A percentile compares a stretch with the other conserved stretches of the same genome.
Evolutionary conservation across 2,888 invertebrate species (phyloP).

Genomic region (Drosophila mimica): DNA sequence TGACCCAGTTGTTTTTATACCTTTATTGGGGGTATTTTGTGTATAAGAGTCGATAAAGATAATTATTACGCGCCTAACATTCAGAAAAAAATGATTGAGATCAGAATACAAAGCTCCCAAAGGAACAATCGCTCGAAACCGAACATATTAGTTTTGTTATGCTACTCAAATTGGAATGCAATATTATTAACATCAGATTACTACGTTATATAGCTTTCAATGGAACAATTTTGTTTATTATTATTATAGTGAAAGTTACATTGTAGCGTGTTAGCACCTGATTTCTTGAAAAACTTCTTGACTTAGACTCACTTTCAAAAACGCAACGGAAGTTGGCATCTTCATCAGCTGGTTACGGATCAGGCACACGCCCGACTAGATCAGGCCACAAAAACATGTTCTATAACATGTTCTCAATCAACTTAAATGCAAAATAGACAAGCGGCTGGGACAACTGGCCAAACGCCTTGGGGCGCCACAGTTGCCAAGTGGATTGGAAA

Average conservation of each 20-base stretch:
- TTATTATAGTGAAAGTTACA: neutral
- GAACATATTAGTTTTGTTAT: too few relatives aligned
- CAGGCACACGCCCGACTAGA: slow-evolving; percentile 41
- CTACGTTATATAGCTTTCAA: too few relatives aligned
- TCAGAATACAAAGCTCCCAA: neutral
- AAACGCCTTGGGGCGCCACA: slow-evolving; percentile 24
- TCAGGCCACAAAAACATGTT: slow-evolving; percentile 58
- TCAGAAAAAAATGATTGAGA: neutral
- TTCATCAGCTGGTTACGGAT: slow-evolving; percentile 28
- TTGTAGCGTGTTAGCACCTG: neutral
- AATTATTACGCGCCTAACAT: neutral
- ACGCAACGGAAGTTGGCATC: slow-evolving; percentile 24
- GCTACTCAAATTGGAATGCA: too few relatives aligned
- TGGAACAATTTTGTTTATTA: too few relatives aligned
- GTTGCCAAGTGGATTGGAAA: slow-evolving; percentile 72
- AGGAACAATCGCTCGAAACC: neutral
- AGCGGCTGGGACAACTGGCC: slow-evolving; percentile 31
- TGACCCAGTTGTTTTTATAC: slow-evolving; percentile 44
- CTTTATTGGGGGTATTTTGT: neutral
- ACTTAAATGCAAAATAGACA: slow-evolving; percentile 31
- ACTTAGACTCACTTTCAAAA: slow-evolving; percentile 70
- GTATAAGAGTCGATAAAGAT: too few relatives aligned
- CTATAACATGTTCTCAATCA: slow-evolving; percentile 40
- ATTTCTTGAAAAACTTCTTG: slow-evolving; percentile 17
- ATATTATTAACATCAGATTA: too few relatives aligned